A percentile compares a stretch with the other conserved stretches of the same genome.
Evolutionary conservation across 2,797 vertebrate species (phyloP).

Genomic region (Mallotus villosus): DNA sequence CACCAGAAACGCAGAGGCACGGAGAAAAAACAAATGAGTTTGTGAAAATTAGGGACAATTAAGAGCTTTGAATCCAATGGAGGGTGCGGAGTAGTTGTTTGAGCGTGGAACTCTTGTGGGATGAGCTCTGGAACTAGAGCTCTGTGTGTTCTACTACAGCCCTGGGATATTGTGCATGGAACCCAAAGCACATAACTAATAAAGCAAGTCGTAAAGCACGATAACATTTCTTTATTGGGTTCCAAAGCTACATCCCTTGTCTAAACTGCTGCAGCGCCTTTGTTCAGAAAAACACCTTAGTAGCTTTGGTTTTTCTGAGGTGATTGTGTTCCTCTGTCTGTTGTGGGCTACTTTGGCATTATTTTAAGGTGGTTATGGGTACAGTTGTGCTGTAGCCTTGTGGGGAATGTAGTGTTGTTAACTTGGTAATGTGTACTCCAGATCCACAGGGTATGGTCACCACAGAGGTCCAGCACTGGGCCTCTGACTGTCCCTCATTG

Average conservation of each 20-base stretch:
- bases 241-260: conserved; percentile 48
- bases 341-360: background rate
- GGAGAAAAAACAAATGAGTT: conserved; percentile 78
- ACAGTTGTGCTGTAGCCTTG: background rate
- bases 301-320: conserved; percentile 36
- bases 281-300: conserved; percentile 15
- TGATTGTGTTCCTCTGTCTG: background rate
- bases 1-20: conserved; percentile 74
- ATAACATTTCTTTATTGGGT: conserved; percentile 54
- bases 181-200: conserved; percentile 79
- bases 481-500: conserved; percentile 6
- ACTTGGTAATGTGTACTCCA: background rate
- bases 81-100: conserved; percentile 54
- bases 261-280: conserved; percentile 43
- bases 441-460: conserved; percentile 12
- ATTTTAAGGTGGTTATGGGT: background rate
- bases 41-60: conserved; percentile 81
- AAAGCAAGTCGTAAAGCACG: conserved; percentile 70
- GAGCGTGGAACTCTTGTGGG: conserved; percentile 56
- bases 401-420: conserved; percentile 4
- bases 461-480: background rate
- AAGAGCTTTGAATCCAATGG: conserved; percentile 78
- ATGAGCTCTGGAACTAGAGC: conserved; percentile 59
- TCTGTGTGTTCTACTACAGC: conserved; percentile 68
- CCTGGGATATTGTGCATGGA: conserved; percentile 63